Base-by-base conservation (phyloP, 2,888 invertebrate species). In the Pandemis heparana region DNA sequence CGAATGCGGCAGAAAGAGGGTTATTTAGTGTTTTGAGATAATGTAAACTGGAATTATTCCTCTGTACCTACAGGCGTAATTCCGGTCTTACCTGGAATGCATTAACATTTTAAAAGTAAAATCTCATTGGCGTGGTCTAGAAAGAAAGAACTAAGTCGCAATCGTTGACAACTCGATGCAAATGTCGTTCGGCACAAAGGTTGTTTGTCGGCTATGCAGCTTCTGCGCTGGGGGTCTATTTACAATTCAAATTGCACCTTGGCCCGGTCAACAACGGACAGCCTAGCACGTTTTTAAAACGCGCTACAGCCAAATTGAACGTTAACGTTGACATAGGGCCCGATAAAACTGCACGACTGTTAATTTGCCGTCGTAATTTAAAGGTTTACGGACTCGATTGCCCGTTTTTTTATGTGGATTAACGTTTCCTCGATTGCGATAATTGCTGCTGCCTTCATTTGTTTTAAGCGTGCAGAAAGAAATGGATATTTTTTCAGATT, bases 201-300 rank as follows among this genome's bases (percentile, higher is more conserved):
- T 74, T 74, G 74, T 74, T 74, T 74, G 74, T 74, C 70, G 69
- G 39, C 56, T 39, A 64, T 70, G 74, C 72, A 72, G 72, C 70
- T 65, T 41, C 74, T 74, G 63, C 66, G 16, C 39, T 23, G 53
- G 63, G 65, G 51, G 56, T 56, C 53, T 53, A 70, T 74, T 74
- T 74, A 61, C 74, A 74, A 74, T 74, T 74, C 74, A 74, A 74
- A 74, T 74, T 65, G 64, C 53, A 74, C 64, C 60, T 73, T 64
- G 18, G 10, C 61, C 46, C 39, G 18, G 41, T 67, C 56, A 70
- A 69, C 73, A 59, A 68, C 38, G 63, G 53, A 46, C 32, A 63
- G 59, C 23, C 18, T 38, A 46, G 38, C 46, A 39, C 60, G 51
- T 70, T 69, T 64, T 71, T 60, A 61, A 74, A 70, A 64, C 70